phyloP scores from a whole-genome alignment of 2,113 vertebrate genomes.

The Oxyruncus cristatus region DNA sequence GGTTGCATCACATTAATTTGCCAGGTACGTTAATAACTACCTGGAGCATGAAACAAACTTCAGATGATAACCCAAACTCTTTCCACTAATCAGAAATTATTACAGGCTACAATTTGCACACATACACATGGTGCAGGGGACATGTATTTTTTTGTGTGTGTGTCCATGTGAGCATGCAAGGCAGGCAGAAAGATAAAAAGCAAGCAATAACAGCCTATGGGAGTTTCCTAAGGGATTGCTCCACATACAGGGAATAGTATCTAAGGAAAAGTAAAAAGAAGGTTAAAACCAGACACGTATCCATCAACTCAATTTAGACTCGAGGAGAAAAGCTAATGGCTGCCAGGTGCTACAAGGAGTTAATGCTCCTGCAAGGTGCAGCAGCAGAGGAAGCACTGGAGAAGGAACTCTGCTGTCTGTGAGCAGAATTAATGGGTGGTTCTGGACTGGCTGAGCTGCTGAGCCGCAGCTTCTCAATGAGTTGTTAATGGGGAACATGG shows the following conservation, averaged over 20 bases:
- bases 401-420: neutral
- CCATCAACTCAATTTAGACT: neutral
- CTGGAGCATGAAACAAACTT: neutral
- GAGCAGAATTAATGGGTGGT: slow-evolving; percentile 26
- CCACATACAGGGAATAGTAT: neutral
- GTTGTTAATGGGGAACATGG: slow-evolving; percentile 15
- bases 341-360: neutral
- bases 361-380: neutral
- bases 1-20: neutral
- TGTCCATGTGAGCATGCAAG: fast-evolving
- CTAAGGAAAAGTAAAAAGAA: neutral
- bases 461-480: slow-evolving; percentile 14
- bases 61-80: neutral
- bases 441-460: neutral
- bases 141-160: fast-evolving
- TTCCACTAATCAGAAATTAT: neutral
- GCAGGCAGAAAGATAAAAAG: neutral
- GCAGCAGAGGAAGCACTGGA: neutral
- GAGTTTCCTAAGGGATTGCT: neutral
- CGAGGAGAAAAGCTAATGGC: neutral
- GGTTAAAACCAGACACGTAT: neutral
- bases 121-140: fast-evolving
- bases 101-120: neutral
- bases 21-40: neutral
- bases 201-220: neutral